These are phyloP conservation scores for Pterocles orientalis DNA, from an alignment of 2,113 vertebrate genomes.

Conservation along the genomic window DNA sequence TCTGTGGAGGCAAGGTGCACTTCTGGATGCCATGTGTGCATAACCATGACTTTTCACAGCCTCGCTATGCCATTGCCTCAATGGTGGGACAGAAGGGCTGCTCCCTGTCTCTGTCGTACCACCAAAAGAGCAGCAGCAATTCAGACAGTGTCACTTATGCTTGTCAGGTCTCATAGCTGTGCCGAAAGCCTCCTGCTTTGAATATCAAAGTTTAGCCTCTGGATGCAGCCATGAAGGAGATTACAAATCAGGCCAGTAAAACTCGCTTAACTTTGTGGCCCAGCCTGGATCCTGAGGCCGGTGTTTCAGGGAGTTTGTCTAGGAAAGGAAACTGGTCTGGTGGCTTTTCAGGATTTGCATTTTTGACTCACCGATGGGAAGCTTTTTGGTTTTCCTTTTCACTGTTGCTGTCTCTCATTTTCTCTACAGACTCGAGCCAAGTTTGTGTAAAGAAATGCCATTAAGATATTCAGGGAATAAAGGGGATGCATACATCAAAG, in stretches of 20 bases:
- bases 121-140: neutral
- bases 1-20: neutral
- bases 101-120: neutral
- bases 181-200: neutral
- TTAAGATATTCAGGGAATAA: conserved; percentile 42
- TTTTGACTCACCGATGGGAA: conserved; percentile 42
- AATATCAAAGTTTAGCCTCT: conserved; percentile 49
- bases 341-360: conserved; percentile 60
- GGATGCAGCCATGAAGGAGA: neutral
- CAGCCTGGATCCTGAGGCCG: neutral
- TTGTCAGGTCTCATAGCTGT: neutral
- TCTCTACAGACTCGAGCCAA: conserved; percentile 26
- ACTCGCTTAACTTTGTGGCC: neutral
- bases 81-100: neutral
- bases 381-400: conserved; percentile 28
- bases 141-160: fast-evolving
- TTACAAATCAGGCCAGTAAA: conserved; percentile 1
- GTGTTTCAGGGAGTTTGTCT: conserved; percentile 13
- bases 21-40: neutral
- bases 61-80: fast-evolving
- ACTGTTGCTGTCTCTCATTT: conserved; percentile 27
- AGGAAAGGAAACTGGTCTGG: conserved; percentile 55
- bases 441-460: conserved; percentile 31
- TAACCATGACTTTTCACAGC: neutral
- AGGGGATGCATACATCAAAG: conserved; percentile 54